Conservation (phyloP, 2,113 vertebrate genomes). For the Calidris pugnax region DNA sequence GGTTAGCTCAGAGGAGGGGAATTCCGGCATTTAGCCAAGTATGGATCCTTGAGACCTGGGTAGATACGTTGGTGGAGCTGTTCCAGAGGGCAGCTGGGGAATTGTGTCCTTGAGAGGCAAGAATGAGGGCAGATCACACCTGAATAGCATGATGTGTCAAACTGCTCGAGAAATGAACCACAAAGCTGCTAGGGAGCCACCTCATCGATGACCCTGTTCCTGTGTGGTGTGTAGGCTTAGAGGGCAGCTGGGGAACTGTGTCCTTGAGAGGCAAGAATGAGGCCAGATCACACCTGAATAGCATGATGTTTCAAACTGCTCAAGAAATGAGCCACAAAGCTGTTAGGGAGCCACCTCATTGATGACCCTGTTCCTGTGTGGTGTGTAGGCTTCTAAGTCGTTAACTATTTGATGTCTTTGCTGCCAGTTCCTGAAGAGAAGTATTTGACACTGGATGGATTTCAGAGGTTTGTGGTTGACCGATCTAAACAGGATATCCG, state of each 20-base stretch:
- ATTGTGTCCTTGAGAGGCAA: neutral
- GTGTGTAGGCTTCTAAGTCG: neutral
- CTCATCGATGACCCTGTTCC: accelerated
- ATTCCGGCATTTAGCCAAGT: neutral
- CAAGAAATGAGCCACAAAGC: accelerated
- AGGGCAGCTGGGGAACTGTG: neutral
- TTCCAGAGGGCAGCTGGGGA: neutral
- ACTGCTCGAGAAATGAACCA: accelerated
- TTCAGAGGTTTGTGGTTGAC: constrained; percentile 92
- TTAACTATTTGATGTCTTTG: neutral
- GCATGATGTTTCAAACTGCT: accelerated
- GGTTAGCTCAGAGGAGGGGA: neutral
- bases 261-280: neutral
- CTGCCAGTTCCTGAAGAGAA: constrained; percentile 91
- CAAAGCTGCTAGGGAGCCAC: neutral
- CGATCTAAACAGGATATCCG: constrained; percentile 96
- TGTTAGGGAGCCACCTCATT: neutral
- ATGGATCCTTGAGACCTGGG: neutral
- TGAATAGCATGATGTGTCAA: accelerated
- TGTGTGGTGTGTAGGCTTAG: neutral
- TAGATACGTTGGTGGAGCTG: neutral
- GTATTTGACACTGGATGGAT: constrained; percentile 93
- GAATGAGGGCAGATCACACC: neutral
- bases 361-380: accelerated
- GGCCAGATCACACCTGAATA: no score